Percentiles rank a stretch among this genome's conserved stretches.
Conservation (phyloP, 2,888 invertebrate genomes). For the Trimorus sp. region DNA sequence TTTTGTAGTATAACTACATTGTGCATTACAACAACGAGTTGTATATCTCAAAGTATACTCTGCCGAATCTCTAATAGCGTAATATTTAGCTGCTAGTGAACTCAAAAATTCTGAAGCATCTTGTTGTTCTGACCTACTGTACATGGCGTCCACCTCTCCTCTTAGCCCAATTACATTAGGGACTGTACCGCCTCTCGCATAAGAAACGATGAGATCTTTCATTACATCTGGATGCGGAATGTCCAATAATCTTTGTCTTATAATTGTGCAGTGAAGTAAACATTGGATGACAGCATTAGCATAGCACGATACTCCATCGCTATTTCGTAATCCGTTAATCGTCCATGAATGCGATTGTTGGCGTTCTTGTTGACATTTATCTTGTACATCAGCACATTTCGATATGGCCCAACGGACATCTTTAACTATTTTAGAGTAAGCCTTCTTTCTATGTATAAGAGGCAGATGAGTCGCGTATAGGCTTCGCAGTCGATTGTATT, state of each 20-base stretch:
- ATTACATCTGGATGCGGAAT: background rate
- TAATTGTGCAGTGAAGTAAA: slow-evolving; percentile 25
- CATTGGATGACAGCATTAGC: slow-evolving; percentile 1
- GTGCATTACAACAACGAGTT: too few species aligned
- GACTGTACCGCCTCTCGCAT: background rate
- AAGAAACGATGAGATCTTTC: background rate
- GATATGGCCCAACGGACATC: too few species aligned
- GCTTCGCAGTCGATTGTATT: too few species aligned
- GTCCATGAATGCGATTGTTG: background rate
- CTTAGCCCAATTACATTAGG: background rate
- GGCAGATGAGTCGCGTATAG: too few species aligned
- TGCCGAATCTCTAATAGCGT: background rate
- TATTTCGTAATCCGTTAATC: slow-evolving; percentile 11
- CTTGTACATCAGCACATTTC: too few species aligned
- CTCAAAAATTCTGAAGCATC: slow-evolving; percentile 16
- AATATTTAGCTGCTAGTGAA: background rate
- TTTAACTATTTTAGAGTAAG: too few species aligned
- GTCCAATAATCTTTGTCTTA: slow-evolving; percentile 16
- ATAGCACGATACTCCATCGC: slow-evolving; percentile 5
- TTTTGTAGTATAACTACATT: too few species aligned
- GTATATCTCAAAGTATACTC: background rate
- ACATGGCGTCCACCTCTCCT: background rate
- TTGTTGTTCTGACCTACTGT: background rate
- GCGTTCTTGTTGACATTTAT: background rate
- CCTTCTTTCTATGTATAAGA: too few species aligned